Evolutionary conservation across 2,888 invertebrate species (phyloP), one percentile per base, ranked within the genome.

Genomic region (Hydriomena furcata): DNA sequence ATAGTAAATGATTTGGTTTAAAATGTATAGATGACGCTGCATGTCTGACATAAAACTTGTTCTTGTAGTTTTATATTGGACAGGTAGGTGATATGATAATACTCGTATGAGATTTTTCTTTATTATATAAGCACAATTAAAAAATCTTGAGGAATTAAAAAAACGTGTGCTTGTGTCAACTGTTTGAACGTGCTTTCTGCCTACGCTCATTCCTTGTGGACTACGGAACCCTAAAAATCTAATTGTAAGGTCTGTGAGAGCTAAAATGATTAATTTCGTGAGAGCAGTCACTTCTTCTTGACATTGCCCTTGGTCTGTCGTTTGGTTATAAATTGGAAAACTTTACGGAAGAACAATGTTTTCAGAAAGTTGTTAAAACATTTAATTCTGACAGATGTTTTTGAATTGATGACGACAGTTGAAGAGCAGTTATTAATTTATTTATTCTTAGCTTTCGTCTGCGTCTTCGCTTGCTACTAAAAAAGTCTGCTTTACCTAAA

Each of bases 291-390:
- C 7, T 47, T 38, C 10, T 17, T 34, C 4, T 41, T 52, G 53
- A 45, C 55, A 55, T 61, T 61, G 57, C 40, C 51, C 57, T 59
- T 57, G 57, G 49, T 23, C 8, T 34, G 30, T 36, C 51, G 8
- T 42, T 27, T 24, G 32, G 32, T 40, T 23, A 50, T 34, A 52
- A 49, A 52, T 45, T 49, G 21, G 27, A 20, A 40, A 53, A 55
- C 40, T 55, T 57, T 23, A 24, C 8, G 27, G 20, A 7, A 7
- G 5, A 28, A 34, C 31, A 42, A 25, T 43, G 17, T 43, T 25
- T 11, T 25, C 17, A 27, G 8, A 31, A 41, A 35, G 21, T 34
- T 11, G 36, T 32, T 27, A 23, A 28, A 28, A 28, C 34, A 40
- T 23, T 41, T 31, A 34, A 32, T 42, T 44, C 23, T 23, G 23